phyloP scores from a whole-genome alignment of 2,113 vertebrate species.

The Mormyrus lacerda region DNA sequence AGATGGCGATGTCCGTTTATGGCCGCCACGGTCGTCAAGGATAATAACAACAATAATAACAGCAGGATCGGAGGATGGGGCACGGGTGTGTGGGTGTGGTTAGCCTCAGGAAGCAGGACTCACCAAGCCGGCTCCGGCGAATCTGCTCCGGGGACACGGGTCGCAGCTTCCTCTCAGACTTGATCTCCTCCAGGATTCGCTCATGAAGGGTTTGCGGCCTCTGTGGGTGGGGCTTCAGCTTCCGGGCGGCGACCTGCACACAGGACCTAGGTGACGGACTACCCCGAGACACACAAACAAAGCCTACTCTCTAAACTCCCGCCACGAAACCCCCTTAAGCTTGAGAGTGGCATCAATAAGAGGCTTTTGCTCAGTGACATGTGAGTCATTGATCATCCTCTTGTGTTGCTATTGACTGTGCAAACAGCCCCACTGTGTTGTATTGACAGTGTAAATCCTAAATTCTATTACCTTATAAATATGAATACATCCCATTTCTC shows the following conservation, averaged over 20 bases:
- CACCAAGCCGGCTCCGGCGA: constrained; percentile 75
- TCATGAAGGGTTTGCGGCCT: constrained; percentile 90
- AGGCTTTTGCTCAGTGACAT: neutral
- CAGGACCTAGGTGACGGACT: neutral
- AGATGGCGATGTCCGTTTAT: neutral
- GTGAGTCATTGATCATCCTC: neutral
- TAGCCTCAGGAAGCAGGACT: constrained; percentile 35
- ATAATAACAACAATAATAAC: neutral
- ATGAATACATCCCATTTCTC: neutral
- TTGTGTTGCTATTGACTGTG: neutral
- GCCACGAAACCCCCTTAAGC: neutral
- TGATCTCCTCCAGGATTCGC: constrained; percentile 90
- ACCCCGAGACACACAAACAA: neutral
- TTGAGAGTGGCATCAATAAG: neutral
- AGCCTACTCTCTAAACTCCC: neutral
- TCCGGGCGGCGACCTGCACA: constrained; percentile 79
- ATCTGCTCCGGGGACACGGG: constrained; percentile 85
- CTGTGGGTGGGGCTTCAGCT: constrained; percentile 84
- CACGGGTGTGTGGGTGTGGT: neutral
- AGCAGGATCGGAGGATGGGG: neutral
- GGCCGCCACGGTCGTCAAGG: neutral
- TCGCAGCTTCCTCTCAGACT: constrained; percentile 84
- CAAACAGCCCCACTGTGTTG: neutral
- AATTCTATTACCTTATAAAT: neutral
- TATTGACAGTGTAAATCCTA: neutral